A percentile compares a stretch with the other conserved stretches of the same genome.
These are phyloP conservation scores for Drosophila rufa DNA, from an alignment of 1,140 invertebrate species.

Conservation along the genomic window DNA sequence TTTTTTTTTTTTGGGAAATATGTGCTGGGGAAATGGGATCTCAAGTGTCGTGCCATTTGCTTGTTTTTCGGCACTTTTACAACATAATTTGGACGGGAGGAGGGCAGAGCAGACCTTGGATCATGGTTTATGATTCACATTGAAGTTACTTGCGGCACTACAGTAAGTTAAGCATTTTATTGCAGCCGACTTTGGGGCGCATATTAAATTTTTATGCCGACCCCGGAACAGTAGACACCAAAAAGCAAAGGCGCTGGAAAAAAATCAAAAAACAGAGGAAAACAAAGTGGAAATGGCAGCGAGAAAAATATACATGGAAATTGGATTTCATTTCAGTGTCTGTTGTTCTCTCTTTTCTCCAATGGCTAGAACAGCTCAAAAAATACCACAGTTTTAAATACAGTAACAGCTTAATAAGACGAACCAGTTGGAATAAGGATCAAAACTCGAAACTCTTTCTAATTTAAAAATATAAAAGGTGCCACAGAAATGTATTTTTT, in stretches of 20 bases:
- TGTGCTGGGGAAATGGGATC: slow-evolving; percentile 30
- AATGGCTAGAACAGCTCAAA: neutral
- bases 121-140: slow-evolving; percentile 64
- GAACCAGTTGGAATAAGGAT: no score
- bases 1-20: slow-evolving; percentile 3
- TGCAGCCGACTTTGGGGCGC: slow-evolving; percentile 64
- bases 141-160: slow-evolving; percentile 39
- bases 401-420: neutral
- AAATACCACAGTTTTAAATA: neutral
- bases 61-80: slow-evolving; percentile 64
- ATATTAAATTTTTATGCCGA: slow-evolving; percentile 78
- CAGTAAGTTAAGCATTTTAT: slow-evolving; percentile 54
- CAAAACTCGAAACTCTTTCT: no score
- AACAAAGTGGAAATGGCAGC: slow-evolving; percentile 19
- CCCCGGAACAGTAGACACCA: slow-evolving; percentile 30
- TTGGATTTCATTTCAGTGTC: slow-evolving; percentile 68
- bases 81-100: slow-evolving; percentile 63
- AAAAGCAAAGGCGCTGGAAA: neutral
- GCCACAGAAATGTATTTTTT: neutral
- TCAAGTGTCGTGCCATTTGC: slow-evolving; percentile 41
- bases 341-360: neutral
- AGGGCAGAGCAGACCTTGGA: slow-evolving; percentile 1
- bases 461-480: neutral
- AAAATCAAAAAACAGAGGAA: slow-evolving; percentile 22
- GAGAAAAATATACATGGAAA: slow-evolving; percentile 57